Percentiles rank a stretch among this genome's conserved stretches.
Conservation (phyloP, 2,113 vertebrate species). For the Scomber scombrus region DNA sequence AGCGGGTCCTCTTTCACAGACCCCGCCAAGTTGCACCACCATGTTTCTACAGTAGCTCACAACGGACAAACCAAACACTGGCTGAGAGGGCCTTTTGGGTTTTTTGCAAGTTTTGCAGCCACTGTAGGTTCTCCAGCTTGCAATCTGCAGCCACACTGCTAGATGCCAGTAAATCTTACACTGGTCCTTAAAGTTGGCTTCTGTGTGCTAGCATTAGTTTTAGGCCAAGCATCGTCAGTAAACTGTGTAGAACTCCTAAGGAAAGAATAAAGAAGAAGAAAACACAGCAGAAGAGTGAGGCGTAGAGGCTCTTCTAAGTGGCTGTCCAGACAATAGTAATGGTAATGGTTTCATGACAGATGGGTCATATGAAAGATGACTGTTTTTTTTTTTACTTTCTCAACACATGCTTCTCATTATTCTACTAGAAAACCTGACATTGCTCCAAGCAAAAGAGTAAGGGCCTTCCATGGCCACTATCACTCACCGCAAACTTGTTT, state of each 20-base stretch:
- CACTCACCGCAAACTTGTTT: slow-evolving; percentile 67
- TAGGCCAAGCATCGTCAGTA: background rate
- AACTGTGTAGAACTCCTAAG: slow-evolving; percentile 15
- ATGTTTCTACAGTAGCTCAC: too few species aligned
- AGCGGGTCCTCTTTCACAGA: too few species aligned
- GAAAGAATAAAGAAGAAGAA: slow-evolving; percentile 4
- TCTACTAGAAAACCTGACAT: slow-evolving; percentile 90
- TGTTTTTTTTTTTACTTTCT: slow-evolving; percentile 87
- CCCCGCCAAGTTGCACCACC: too few species aligned
- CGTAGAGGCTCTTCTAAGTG: slow-evolving; percentile 55
- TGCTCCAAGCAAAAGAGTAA: slow-evolving; percentile 86
- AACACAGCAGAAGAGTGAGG: background rate
- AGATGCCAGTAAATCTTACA: too few species aligned
- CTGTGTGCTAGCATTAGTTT: slow-evolving; percentile 25
- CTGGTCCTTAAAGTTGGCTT: background rate
- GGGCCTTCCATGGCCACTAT: slow-evolving; percentile 59
- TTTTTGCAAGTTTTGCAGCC: too few species aligned
- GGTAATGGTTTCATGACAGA: slow-evolving; percentile 91
- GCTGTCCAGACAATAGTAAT: slow-evolving; percentile 84
- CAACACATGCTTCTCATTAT: slow-evolving; percentile 93
- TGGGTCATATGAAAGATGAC: slow-evolving; percentile 91
- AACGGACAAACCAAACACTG: too few species aligned
- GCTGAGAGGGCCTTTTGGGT: too few species aligned
- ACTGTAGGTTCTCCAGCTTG: too few species aligned
- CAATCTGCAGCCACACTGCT: too few species aligned